Conservation (phyloP, 2,888 invertebrate species). For the Apamea sordens region DNA sequence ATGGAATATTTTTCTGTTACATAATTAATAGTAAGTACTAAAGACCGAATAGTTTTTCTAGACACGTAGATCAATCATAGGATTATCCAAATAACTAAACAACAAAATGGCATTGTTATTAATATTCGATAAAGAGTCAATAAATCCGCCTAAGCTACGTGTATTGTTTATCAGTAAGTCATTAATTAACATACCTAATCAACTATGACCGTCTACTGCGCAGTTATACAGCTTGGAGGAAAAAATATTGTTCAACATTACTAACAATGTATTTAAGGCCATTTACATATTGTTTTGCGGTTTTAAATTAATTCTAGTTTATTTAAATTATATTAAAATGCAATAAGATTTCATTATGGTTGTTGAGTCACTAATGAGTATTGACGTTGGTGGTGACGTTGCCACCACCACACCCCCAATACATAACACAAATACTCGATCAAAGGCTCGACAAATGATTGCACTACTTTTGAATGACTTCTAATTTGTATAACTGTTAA, state of each 20-base stretch:
- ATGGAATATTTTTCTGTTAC: constrained; percentile 40
- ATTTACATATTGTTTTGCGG: constrained; percentile 57
- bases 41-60: constrained; percentile 3
- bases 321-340: constrained; percentile 24
- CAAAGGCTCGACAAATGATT: constrained; percentile 8
- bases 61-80: constrained; percentile 16
- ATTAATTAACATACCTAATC: constrained; percentile 76
- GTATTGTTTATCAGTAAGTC: constrained; percentile 70
- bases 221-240: constrained; percentile 69
- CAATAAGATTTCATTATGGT: constrained; percentile 8
- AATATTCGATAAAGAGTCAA: constrained; percentile 62
- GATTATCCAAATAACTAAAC: constrained; percentile 50
- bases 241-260: constrained; percentile 64
- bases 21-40: constrained; percentile 30
- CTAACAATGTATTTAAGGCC: constrained; percentile 61
- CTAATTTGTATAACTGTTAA: constrained; percentile 24
- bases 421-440: constrained; percentile 37
- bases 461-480: constrained; percentile 31
- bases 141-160: constrained; percentile 67
- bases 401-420: constrained; percentile 58
- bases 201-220: constrained; percentile 68
- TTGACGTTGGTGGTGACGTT: constrained; percentile 39
- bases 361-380: constrained; percentile 32
- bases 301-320: constrained; percentile 42
- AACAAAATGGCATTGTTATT: constrained; percentile 52